Conservation (phyloP, 2,888 invertebrate species). For the Nemotelus pantherinus region DNA sequence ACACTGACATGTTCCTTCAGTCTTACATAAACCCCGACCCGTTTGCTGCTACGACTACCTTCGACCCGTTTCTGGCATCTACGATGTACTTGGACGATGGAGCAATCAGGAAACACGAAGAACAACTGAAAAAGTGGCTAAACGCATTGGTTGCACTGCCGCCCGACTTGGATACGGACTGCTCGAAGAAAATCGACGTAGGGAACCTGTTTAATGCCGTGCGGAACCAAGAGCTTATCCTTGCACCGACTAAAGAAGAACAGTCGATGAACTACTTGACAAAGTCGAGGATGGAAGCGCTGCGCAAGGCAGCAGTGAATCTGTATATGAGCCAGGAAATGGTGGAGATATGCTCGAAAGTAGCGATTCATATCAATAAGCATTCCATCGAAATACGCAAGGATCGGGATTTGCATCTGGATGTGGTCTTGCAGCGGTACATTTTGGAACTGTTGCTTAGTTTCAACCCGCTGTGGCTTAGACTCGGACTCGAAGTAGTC, state of each 20-base stretch:
- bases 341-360: conserved; percentile 72
- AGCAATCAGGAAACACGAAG: conserved; percentile 75
- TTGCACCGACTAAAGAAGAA: conserved; percentile 77
- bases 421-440: conserved; percentile 81
- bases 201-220: conserved; percentile 81
- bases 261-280: conserved; percentile 76
- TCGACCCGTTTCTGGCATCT: conserved; percentile 74
- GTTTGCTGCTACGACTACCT: conserved; percentile 68
- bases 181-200: conserved; percentile 72
- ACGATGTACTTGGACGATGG: conserved; percentile 75
- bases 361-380: conserved; percentile 77
- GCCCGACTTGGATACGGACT: conserved; percentile 73
- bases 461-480: conserved; percentile 91
- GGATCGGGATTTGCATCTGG: conserved; percentile 83
- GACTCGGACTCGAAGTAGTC: conserved; percentile 87
- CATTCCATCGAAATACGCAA: conserved; percentile 77
- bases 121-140: conserved; percentile 80
- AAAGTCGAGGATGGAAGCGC: conserved; percentile 71
- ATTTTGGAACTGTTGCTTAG: conserved; percentile 80
- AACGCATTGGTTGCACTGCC: conserved; percentile 82
- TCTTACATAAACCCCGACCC: conserved; percentile 66
- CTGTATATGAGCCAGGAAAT: conserved; percentile 73
- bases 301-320: conserved; percentile 74
- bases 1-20: conserved; percentile 62
- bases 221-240: conserved; percentile 72